These are phyloP conservation scores for Drosophila persimilis DNA, from an alignment of 1,140 invertebrate genomes.

Conservation along the genomic window DNA sequence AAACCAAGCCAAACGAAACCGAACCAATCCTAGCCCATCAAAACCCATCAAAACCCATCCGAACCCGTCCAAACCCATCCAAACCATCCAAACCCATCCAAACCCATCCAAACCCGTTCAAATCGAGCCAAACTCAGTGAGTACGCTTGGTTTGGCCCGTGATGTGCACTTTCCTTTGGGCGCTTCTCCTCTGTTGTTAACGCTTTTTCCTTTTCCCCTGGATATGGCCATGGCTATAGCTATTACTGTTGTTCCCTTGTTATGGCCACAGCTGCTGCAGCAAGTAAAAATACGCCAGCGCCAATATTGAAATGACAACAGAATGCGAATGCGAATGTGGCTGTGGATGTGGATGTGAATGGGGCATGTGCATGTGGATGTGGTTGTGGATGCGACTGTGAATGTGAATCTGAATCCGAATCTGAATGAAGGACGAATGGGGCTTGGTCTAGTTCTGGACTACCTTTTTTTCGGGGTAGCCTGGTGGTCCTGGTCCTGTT, in stretches of 20 bases:
- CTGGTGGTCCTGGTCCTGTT: too few relatives aligned
- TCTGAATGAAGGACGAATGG: slow-evolving; percentile 16
- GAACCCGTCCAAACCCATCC: slow-evolving; percentile 38
- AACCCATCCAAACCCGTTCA: slow-evolving; percentile 37
- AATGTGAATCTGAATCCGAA: background rate
- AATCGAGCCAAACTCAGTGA: slow-evolving; percentile 65
- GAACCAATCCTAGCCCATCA: slow-evolving; percentile 33
- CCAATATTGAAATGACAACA: slow-evolving; percentile 81
- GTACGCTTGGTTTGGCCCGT: slow-evolving; percentile 51
- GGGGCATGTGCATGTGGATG: slow-evolving; percentile 13
- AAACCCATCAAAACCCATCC: slow-evolving; percentile 32
- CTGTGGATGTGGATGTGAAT: slow-evolving; percentile 23
- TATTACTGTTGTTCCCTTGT: slow-evolving; percentile 50
- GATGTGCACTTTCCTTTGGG: slow-evolving; percentile 44
- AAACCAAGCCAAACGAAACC: slow-evolving; percentile 28
- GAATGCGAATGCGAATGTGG: slow-evolving; percentile 39
- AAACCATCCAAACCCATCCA: slow-evolving; percentile 28
- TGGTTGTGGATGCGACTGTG: slow-evolving; percentile 6
- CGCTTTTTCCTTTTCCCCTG: slow-evolving; percentile 16
- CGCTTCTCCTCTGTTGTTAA: slow-evolving; percentile 15
- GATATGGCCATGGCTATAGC: background rate
- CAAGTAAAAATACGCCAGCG: slow-evolving; percentile 75
- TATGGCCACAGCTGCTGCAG: slow-evolving; percentile 71
- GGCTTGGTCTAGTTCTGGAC: slow-evolving; percentile 6
- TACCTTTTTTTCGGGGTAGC: too few relatives aligned